These are phyloP conservation scores for Heteromyza rotundicornis DNA, from an alignment of 2,888 invertebrate genomes.

Conservation along the genomic window DNA sequence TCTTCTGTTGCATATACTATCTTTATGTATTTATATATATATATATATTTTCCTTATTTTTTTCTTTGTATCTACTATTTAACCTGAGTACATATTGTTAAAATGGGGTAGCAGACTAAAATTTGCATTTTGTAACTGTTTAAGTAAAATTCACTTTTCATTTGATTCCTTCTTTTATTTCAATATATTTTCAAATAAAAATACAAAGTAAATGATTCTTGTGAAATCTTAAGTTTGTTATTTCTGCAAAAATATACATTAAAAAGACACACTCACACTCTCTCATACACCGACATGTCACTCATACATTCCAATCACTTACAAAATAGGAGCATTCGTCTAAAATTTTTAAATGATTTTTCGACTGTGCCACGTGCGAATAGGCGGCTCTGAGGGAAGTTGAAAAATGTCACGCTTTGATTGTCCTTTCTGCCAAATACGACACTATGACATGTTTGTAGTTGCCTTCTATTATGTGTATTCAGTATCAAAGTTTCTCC, in stretches of 20 bases:
- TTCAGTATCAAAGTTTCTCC: no score
- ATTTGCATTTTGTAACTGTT: slow-evolving; percentile 43
- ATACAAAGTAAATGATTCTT: slow-evolving; percentile 40
- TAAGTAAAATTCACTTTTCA: slow-evolving; percentile 30
- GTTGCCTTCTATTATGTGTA: no score
- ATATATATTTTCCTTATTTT: no score
- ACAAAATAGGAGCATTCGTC: slow-evolving; percentile 19
- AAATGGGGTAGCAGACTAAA: slow-evolving; percentile 64
- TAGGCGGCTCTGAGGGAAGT: no score
- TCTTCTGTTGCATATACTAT: no score
- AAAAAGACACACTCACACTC: slow-evolving; percentile 7
- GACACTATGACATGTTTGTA: no score
- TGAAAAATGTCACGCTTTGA: no score
- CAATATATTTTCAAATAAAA: slow-evolving; percentile 29
- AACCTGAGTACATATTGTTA: no score
- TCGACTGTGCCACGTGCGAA: no score
- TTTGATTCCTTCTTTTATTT: slow-evolving; percentile 35
- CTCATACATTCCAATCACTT: slow-evolving; percentile 16
- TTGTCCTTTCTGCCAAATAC: no score
- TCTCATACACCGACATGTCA: background rate
- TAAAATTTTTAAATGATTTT: background rate
- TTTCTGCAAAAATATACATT: slow-evolving; percentile 4
- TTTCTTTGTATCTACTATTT: no score
- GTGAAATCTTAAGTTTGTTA: slow-evolving; percentile 30
- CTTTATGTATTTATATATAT: no score